Evolutionary conservation across 1,140 invertebrate genomes (phyloP).

Genomic region (Conus ventricosus): DNA sequence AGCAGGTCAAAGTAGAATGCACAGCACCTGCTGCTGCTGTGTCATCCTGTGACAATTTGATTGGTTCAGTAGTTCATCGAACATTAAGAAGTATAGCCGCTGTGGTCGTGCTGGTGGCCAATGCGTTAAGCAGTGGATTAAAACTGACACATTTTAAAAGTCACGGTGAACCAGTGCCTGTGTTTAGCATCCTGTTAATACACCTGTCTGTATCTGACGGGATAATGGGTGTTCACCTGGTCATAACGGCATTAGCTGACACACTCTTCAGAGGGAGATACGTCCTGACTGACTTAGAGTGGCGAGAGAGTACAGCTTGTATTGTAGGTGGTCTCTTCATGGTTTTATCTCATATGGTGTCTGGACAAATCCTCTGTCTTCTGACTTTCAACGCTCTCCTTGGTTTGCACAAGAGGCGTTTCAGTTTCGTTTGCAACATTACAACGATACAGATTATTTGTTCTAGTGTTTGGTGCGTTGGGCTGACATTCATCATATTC

Average conservation of each 20-base stretch:
- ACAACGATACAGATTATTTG: background rate
- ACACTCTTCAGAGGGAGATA: constrained; percentile 50
- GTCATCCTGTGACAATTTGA: constrained; percentile 41
- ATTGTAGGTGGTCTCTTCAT: constrained; percentile 60
- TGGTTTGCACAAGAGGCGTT: constrained; percentile 52
- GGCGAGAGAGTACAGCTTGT: constrained; percentile 58
- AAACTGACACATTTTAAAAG: constrained; percentile 44
- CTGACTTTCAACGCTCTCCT: constrained; percentile 57
- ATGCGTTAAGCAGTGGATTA: constrained; percentile 47
- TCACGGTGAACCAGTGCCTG: constrained; percentile 18
- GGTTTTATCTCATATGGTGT: constrained; percentile 50
- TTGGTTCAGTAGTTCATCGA: constrained; percentile 42
- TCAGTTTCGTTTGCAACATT: background rate
- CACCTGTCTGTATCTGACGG: constrained; percentile 64
- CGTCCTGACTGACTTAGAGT: constrained; percentile 50
- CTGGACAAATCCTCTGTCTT: constrained; percentile 35
- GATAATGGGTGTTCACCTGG: constrained; percentile 67
- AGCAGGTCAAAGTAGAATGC: background rate
- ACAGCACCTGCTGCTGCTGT: constrained; percentile 47
- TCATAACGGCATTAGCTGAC: constrained; percentile 57
- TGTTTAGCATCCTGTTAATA: constrained; percentile 55
- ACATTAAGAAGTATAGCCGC: constrained; percentile 52
- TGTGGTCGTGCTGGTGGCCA: constrained; percentile 39
- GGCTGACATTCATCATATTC: background rate
- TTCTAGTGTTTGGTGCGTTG: background rate